phyloP scores from a whole-genome alignment of 2,113 vertebrate genomes.

The Catharus fuscescens region DNA sequence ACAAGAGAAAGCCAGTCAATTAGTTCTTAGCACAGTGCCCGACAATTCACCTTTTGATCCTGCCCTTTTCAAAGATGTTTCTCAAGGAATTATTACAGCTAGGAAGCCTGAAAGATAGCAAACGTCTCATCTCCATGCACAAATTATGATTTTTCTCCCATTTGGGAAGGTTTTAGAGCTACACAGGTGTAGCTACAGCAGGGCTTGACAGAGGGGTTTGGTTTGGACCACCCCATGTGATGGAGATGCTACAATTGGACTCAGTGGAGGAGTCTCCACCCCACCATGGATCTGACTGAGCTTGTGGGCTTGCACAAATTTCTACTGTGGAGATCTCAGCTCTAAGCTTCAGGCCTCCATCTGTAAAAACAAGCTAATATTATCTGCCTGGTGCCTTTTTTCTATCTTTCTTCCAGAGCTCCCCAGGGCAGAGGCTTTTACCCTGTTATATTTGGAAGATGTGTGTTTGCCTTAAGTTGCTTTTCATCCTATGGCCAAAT shows the following conservation, averaged over 20 bases:
- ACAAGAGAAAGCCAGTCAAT: background rate
- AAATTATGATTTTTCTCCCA: background rate
- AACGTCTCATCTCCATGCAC: background rate
- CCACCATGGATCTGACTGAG: background rate
- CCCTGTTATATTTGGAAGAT: background rate
- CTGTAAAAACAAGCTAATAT: background rate
- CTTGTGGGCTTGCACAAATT: background rate
- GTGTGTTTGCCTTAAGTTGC: background rate
- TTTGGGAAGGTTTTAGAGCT: background rate
- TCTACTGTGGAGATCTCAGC: background rate
- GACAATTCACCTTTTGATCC: background rate
- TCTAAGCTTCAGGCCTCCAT: background rate
- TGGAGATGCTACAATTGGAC: rapidly evolving
- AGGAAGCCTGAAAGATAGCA: background rate
- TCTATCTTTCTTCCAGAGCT: background rate
- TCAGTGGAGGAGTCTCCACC: background rate
- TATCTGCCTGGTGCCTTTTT: background rate
- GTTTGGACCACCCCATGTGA: background rate
- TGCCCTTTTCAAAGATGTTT: background rate
- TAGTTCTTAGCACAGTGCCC: background rate
- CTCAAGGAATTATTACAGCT: background rate
- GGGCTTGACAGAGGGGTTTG: background rate
- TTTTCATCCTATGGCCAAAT: background rate
- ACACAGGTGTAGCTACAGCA: background rate
- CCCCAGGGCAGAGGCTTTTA: background rate